These are phyloP conservation scores for Acrossocheilus wenchowensis DNA, from an alignment of 2,797 vertebrate species.

Conservation along the genomic window DNA sequence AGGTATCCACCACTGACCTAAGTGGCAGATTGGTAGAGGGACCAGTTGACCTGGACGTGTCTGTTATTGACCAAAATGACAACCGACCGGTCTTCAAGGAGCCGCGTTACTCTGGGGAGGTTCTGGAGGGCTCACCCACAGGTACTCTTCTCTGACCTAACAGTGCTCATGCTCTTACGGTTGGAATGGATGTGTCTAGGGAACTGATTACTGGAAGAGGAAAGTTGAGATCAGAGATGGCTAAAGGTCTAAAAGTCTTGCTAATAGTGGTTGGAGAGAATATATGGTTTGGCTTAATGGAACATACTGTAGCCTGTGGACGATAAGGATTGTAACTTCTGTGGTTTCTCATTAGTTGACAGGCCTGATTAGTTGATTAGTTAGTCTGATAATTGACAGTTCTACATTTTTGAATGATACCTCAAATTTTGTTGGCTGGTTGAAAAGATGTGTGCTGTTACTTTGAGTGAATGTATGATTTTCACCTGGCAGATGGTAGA, in stretches of 20 bases:
- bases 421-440: background rate
- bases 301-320: slow-evolving; percentile 6
- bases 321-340: background rate
- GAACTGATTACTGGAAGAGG: slow-evolving; percentile 34
- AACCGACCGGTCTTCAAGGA: slow-evolving; percentile 94
- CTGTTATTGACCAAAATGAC: slow-evolving; percentile 95
- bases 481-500: background rate
- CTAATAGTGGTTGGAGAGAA: background rate
- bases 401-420: background rate
- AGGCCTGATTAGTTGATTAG: too few species aligned
- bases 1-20: slow-evolving; percentile 82
- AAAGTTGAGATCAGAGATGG: background rate
- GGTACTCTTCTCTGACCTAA: slow-evolving; percentile 73
- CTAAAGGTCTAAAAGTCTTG: slow-evolving; percentile 12
- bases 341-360: background rate
- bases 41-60: slow-evolving; percentile 82
- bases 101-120: slow-evolving; percentile 88
- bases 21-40: slow-evolving; percentile 86
- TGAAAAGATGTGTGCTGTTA: background rate
- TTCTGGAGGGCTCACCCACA: slow-evolving; percentile 94
- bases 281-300: background rate
- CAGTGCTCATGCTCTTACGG: slow-evolving; percentile 2
- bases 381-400: background rate
- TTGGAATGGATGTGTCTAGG: slow-evolving; percentile 7
- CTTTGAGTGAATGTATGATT: background rate